Evolutionary conservation across 2,113 vertebrate species (phyloP), one percentile per base, ranked within the genome.

Genomic region (Leptodactylus fuscus): DNA sequence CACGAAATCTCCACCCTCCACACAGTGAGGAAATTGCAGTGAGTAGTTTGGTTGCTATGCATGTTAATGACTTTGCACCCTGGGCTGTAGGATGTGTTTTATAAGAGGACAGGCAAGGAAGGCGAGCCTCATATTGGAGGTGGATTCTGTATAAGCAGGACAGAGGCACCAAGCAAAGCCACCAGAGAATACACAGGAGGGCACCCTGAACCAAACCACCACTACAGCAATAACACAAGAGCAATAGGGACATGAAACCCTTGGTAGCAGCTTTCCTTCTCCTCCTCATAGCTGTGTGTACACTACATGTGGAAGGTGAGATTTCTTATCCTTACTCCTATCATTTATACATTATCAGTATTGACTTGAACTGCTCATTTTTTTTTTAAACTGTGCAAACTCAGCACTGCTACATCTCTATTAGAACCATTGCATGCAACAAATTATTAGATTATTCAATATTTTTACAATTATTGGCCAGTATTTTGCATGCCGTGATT

Each of bases 61-160:
- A 99, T 99, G 94, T 96, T 96, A 98, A 99, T 98, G 96, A 98
- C 96, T 89, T 88, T 87, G 87, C 81, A 34, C 91, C 83, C 46
- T 89, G 91, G 92, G 93, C 94, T 90, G 89, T 91, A 93, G 94
- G 92, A 93, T 83, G 89, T 87, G 91, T 94, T 95, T 97, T 97
- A 97, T 95, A 96, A 95, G 95, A 93, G 94, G 93, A 89, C 88
- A 44, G 88, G 87, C 86, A 88, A 90, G 88, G 53, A 89, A 85
- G 89, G 88, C 77, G 87, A 55, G 65, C 34, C 84, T 58, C 77
- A 86, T 34, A 58, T 51, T 73, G 65, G 75, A 86, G 85, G 87
- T 75, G 73, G 71, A 80, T 65, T 10, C 29, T 86, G 87, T 87
- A 83, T 15, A 27, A 77, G 83, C 85, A 79, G 76, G 32, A 78